Conservation (phyloP, 2,797 vertebrate species). For the Apogon hyalosoma region DNA sequence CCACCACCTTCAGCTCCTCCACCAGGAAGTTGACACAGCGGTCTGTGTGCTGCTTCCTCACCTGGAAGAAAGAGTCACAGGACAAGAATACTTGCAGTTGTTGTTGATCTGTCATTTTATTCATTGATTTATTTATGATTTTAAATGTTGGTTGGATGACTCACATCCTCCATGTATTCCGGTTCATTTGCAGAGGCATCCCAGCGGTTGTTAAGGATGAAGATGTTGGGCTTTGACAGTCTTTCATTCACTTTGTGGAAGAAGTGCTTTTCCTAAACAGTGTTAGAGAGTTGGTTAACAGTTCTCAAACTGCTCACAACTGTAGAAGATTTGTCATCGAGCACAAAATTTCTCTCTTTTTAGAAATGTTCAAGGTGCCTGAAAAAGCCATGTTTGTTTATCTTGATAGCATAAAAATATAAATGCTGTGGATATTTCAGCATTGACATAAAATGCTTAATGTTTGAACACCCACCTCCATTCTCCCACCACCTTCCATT, state of each 20-base stretch:
- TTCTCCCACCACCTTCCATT: conserved; percentile 5
- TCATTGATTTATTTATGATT: neutral
- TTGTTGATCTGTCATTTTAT: neutral
- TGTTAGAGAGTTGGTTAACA: neutral
- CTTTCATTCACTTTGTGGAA: conserved; percentile 98
- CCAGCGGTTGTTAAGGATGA: conserved; percentile 99
- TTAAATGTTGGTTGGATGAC: conserved; percentile 55
- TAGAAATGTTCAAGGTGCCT: too few species aligned
- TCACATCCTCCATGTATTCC: conserved; percentile 99
- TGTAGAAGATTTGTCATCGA: neutral
- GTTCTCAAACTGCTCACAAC: neutral
- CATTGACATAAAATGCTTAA: neutral
- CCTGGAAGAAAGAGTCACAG: conserved; percentile 71
- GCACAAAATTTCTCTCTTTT: too few species aligned
- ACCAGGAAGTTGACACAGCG: conserved; percentile 95
- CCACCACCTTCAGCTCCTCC: conserved; percentile 95
- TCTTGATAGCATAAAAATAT: too few species aligned
- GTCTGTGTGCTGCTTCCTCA: conserved; percentile 96
- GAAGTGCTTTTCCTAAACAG: conserved; percentile 95
- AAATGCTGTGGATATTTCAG: neutral
- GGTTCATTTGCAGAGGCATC: conserved; percentile 97
- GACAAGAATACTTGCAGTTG: neutral
- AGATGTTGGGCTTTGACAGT: conserved; percentile 98
- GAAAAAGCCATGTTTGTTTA: too few species aligned
- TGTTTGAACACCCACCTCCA: neutral